These are phyloP conservation scores for Huso huso DNA, from an alignment of 2,797 vertebrate species.

Conservation along the genomic window DNA sequence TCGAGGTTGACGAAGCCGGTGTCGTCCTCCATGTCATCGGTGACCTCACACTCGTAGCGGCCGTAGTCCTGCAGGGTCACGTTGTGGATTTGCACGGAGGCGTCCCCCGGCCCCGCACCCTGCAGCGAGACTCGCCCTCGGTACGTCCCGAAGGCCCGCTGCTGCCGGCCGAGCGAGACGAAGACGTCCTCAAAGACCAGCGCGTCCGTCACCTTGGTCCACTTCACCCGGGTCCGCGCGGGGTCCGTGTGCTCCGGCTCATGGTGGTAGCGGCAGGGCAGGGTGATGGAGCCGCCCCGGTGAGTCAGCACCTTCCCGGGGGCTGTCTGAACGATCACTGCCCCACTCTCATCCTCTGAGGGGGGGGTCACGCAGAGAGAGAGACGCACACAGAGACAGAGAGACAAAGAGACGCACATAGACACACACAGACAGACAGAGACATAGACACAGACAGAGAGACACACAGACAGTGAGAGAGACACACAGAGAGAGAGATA, in stretches of 20 bases:
- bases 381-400: no score
- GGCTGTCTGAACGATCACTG: constrained; percentile 87
- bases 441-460: no score
- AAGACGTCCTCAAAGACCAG: constrained; percentile 83
- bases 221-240: constrained; percentile 81
- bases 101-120: constrained; percentile 68
- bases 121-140: constrained; percentile 74
- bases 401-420: no score
- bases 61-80: constrained; percentile 89
- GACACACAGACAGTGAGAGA: background rate
- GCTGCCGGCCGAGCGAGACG: constrained; percentile 76
- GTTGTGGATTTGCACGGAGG: constrained; percentile 85
- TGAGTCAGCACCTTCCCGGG: constrained; percentile 89
- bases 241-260: constrained; percentile 67
- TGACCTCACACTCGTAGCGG: constrained; percentile 90
- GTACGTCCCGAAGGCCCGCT: constrained; percentile 73
- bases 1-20: constrained; percentile 87
- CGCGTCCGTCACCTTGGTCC: constrained; percentile 84
- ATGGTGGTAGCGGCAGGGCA: constrained; percentile 88
- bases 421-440: background rate
- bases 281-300: constrained; percentile 83
- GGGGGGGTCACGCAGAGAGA: background rate
- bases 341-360: constrained; percentile 82
- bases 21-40: constrained; percentile 87
- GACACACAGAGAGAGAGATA: background rate